These are phyloP conservation scores for Zalophus californianus DNA, from an alignment of 2,797 vertebrate species.

Conservation along the genomic window DNA sequence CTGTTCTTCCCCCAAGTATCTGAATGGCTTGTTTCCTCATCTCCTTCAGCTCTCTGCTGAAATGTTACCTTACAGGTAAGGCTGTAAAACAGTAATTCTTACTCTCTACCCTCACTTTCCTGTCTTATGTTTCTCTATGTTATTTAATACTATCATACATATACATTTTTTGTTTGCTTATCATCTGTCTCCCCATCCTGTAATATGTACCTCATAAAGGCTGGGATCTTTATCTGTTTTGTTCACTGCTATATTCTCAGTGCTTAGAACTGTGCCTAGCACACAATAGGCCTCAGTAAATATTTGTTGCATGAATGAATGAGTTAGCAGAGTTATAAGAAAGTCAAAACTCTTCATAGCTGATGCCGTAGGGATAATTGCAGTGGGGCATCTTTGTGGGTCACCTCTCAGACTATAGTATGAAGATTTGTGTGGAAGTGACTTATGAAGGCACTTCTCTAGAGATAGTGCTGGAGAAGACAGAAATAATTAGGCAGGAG, in stretches of 20 bases:
- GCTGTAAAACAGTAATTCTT: background rate
- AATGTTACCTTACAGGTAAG: background rate
- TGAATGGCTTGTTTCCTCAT: background rate
- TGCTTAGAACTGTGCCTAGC: background rate
- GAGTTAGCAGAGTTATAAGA: background rate
- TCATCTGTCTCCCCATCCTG: background rate
- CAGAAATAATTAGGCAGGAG: background rate
- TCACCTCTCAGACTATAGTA: background rate
- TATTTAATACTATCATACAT: background rate
- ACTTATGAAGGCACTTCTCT: background rate
- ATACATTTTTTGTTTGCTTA: background rate
- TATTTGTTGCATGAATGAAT: background rate
- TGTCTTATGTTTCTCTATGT: background rate
- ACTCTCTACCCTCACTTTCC: background rate
- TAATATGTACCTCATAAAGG: background rate
- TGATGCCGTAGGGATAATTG: background rate
- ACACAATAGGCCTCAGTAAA: background rate
- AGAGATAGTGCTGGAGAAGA: background rate
- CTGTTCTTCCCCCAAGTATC: background rate
- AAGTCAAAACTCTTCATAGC: background rate
- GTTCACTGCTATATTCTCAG: background rate
- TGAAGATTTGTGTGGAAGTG: background rate
- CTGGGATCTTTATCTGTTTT: background rate
- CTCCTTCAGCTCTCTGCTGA: constrained; percentile 13
- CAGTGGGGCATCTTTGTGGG: background rate